Conservation (phyloP, 2,797 vertebrate species). For the Salarias fasciatus region DNA sequence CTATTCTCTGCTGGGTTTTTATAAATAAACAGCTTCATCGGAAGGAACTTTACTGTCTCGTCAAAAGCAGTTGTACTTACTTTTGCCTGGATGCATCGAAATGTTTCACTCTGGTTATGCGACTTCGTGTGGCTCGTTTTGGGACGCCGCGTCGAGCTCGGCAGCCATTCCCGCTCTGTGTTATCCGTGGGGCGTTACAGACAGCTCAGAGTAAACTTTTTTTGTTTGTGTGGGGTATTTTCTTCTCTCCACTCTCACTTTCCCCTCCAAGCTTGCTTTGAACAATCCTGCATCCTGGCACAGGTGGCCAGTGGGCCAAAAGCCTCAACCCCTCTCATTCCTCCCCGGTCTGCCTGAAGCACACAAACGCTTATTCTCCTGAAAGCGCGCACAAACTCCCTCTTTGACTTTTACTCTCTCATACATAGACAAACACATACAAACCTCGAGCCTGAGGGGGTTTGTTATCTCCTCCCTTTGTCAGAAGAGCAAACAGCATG, state of each 20-base stretch:
- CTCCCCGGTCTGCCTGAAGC: constrained; percentile 33
- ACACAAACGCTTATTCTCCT: constrained; percentile 12
- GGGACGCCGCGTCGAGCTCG: constrained; percentile 30
- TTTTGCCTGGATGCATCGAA: constrained; percentile 65
- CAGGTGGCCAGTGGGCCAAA: constrained; percentile 58
- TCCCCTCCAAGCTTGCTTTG: constrained; percentile 35
- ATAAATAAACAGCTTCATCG: constrained; percentile 74
- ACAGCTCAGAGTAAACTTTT: constrained; percentile 40
- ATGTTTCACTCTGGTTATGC: constrained; percentile 62
- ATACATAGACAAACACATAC: constrained; percentile 33
- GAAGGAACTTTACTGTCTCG: constrained; percentile 65
- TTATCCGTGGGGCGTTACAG: constrained; percentile 31
- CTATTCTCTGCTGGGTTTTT: constrained; percentile 69
- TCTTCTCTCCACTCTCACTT: constrained; percentile 6
- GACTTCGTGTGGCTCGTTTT: constrained; percentile 41
- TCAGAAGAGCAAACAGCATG: constrained; percentile 79
- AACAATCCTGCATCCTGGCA: constrained; percentile 40
- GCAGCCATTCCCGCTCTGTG: constrained; percentile 8
- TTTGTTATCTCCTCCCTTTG: constrained; percentile 63
- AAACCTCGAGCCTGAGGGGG: constrained; percentile 53
- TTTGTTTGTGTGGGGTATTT: background rate
- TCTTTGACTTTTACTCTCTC: constrained; percentile 13
- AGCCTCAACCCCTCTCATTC: constrained; percentile 39
- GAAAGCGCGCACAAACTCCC: constrained; percentile 9
- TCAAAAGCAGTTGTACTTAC: constrained; percentile 68